phyloP scores from a whole-genome alignment of 2,797 vertebrate species.

The Tinamus major region DNA sequence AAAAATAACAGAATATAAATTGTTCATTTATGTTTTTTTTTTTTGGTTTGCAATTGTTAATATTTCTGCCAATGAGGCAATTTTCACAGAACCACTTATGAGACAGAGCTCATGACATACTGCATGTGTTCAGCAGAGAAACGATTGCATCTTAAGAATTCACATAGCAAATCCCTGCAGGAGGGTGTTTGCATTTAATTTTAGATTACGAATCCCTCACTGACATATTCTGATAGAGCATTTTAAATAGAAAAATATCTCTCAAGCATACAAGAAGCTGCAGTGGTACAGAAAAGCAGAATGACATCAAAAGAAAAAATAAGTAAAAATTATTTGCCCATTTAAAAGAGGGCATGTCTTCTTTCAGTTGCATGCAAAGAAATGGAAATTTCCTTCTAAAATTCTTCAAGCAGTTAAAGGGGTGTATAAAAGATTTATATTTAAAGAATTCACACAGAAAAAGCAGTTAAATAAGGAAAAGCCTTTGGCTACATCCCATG shows the following conservation, averaged over 20 bases:
- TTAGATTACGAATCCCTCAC: not conserved
- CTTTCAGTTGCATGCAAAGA: not conserved
- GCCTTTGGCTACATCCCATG: not conserved
- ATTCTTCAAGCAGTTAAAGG: not conserved
- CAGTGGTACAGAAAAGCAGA: not conserved
- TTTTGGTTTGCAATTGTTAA: conserved; percentile 11
- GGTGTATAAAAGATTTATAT: not conserved
- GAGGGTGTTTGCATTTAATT: not conserved
- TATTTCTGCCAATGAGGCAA: conserved; percentile 8
- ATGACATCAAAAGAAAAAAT: not conserved
- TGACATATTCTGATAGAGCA: no score
- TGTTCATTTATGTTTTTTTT: conserved; percentile 10
- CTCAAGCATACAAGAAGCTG: not conserved
- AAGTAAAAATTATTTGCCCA: not conserved
- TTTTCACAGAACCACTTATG: not conserved
- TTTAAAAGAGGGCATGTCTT: not conserved
- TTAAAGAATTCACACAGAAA: not conserved
- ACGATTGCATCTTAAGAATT: not conserved
- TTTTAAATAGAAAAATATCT: not conserved
- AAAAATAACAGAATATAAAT: not conserved
- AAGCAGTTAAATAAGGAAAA: not conserved
- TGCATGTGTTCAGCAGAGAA: not conserved
- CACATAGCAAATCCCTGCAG: not conserved
- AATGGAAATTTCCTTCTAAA: not conserved
- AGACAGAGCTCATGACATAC: not conserved